Evolutionary conservation across 2,113 vertebrate genomes (phyloP).

Genomic region (Pitta sordida): DNA sequence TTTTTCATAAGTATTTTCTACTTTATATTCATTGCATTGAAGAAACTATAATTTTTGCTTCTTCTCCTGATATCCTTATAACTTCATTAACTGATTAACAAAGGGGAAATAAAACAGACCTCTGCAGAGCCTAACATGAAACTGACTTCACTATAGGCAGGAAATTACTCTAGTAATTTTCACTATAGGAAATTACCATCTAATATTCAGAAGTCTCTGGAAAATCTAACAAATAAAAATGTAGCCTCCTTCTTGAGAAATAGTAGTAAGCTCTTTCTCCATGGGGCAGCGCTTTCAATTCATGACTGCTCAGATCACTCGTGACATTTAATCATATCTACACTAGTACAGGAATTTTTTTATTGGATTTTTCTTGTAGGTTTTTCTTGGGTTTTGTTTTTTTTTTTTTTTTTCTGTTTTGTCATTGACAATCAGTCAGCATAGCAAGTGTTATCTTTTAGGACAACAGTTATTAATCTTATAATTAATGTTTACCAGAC

Average conservation of each 20-base stretch:
- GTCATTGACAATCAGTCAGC: not conserved
- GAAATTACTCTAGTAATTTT: not conserved
- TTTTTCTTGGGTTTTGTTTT: no score
- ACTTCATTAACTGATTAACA: not conserved
- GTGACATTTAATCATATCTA: not conserved
- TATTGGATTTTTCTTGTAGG: not conserved
- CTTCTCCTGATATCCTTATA: not conserved
- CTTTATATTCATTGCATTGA: not conserved
- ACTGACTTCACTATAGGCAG: not conserved
- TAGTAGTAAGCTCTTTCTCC: not conserved
- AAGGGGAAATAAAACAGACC: not conserved
- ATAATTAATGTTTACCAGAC: not conserved
- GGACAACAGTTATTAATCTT: not conserved
- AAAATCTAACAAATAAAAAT: not conserved
- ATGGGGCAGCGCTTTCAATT: not conserved
- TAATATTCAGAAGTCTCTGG: not conserved
- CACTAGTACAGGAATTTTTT: not conserved
- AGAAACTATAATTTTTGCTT: not conserved
- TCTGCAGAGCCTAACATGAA: not conserved
- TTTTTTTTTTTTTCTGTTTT: not conserved
- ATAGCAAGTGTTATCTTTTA: not conserved
- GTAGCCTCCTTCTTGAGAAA: not conserved
- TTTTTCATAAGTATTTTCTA: not conserved
- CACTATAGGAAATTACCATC: not conserved
- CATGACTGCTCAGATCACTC: not conserved